A percentile compares a stretch with the other conserved stretches of the same genome.
These are phyloP conservation scores for Glareola pratincola DNA, from an alignment of 2,113 vertebrate genomes.

Conservation along the genomic window DNA sequence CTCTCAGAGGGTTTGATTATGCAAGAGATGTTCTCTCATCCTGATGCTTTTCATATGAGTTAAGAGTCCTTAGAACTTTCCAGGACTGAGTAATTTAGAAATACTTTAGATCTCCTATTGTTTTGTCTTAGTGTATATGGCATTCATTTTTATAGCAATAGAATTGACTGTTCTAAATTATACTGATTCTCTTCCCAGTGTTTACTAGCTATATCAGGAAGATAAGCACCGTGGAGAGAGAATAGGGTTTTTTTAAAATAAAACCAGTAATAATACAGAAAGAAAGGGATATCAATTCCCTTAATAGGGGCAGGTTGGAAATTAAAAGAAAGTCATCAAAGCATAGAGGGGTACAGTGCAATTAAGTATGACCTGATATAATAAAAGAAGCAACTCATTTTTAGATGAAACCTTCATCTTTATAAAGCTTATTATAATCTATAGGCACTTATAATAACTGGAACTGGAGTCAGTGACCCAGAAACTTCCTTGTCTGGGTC, in stretches of 20 bases:
- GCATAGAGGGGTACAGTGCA: not conserved
- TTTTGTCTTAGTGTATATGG: not conserved
- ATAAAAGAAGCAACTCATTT: not conserved
- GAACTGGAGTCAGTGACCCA: not conserved
- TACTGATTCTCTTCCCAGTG: not conserved
- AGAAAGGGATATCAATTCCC: not conserved
- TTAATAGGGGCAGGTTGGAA: not conserved
- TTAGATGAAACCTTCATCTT: not conserved
- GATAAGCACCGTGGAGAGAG: not conserved
- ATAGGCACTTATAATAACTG: not conserved
- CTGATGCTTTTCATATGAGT: not conserved
- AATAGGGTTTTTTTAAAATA: not conserved
- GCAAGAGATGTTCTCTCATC: not conserved
- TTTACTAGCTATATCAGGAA: not conserved
- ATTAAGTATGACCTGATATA: not conserved
- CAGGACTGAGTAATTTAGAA: not conserved
- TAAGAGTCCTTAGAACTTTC: not conserved
- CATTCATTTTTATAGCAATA: not conserved
- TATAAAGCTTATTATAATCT: not conserved
- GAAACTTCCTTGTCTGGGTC: not conserved
- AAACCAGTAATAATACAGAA: not conserved
- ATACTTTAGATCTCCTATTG: not conserved
- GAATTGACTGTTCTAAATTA: not conserved
- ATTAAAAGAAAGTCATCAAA: not conserved
- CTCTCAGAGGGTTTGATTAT: not conserved